phyloP scores from a whole-genome alignment of 2,888 invertebrate genomes.

The Sabellastarte sp. region DNA sequence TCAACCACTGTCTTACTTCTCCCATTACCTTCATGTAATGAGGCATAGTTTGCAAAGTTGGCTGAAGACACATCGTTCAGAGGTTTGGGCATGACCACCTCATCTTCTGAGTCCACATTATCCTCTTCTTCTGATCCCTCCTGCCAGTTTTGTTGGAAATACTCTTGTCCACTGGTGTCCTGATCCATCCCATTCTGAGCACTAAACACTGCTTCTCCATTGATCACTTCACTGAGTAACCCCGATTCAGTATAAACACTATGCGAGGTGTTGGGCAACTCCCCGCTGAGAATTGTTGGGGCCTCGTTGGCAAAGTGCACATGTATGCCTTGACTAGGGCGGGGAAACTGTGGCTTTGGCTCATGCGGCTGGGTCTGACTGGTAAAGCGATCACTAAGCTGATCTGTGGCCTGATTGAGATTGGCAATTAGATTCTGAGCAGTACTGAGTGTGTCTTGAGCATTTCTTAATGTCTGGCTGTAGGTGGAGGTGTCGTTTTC shows the following conservation, averaged over 20 bases:
- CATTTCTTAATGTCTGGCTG: not conserved
- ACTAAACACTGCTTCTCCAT: not conserved
- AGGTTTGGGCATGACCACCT: constrained; percentile 19
- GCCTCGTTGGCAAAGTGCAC: not conserved
- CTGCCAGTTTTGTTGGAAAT: not conserved
- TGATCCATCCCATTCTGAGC: not conserved
- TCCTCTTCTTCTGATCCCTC: not conserved
- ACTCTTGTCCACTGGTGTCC: no score
- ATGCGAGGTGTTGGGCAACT: not conserved
- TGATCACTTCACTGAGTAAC: not conserved
- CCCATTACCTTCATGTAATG: not conserved
- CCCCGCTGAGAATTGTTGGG: not conserved
- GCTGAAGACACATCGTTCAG: constrained; percentile 25
- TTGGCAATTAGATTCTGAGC: not conserved
- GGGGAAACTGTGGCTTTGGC: not conserved
- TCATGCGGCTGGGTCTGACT: not conserved
- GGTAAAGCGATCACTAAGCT: not conserved
- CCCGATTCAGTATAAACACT: not conserved
- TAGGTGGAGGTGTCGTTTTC: not conserved
- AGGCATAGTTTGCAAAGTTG: constrained; percentile 17
- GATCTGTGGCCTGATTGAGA: not conserved
- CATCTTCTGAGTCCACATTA: constrained; percentile 4
- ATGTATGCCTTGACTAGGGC: no score
- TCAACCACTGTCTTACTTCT: not conserved
- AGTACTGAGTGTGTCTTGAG: not conserved